A percentile compares a stretch with the other conserved stretches of the same genome.
phyloP scores from a whole-genome alignment of 2,113 vertebrate species.

The Arizona elegans region DNA sequence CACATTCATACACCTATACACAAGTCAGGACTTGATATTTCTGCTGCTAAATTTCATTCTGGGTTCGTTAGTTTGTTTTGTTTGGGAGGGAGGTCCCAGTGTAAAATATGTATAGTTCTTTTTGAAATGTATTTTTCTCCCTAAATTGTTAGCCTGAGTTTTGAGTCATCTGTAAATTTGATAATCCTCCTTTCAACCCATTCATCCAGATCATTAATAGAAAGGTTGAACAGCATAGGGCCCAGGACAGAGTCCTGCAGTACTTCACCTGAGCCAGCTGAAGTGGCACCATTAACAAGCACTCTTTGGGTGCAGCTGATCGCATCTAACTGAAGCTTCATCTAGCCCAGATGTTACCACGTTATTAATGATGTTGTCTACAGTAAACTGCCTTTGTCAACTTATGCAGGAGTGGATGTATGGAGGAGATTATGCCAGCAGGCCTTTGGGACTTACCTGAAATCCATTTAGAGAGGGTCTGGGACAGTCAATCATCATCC shows the following conservation, averaged over 20 bases:
- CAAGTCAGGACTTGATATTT: neutral
- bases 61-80: neutral
- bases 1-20: neutral
- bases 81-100: neutral
- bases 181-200: neutral
- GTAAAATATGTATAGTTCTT: neutral
- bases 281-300: neutral
- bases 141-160: neutral
- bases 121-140: neutral
- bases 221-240: neutral
- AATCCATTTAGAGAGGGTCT: neutral
- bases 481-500: neutral
- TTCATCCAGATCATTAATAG: neutral
- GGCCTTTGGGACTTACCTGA: neutral
- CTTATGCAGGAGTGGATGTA: neutral
- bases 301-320: neutral
- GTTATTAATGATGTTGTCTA: neutral
- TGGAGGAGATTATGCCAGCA: neutral
- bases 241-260: neutral
- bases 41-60: neutral
- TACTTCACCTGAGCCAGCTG: neutral
- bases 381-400: neutral
- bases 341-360: neutral
- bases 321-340: neutral
- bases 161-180: neutral